Evolutionary conservation across 2,888 invertebrate genomes (phyloP).

Genomic region (Cosmopolites sordidus): DNA sequence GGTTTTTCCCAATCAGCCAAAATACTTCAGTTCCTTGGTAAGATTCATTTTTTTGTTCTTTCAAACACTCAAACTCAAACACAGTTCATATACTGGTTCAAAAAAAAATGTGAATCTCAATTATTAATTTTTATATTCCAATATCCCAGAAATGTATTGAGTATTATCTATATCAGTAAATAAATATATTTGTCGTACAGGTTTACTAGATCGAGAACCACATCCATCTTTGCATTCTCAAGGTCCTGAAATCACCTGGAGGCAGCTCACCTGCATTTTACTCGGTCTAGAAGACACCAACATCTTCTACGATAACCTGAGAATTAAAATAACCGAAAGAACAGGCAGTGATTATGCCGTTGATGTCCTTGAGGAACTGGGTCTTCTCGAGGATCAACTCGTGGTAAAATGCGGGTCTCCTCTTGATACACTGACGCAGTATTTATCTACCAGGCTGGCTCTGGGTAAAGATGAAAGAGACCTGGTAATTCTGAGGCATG

Average conservation of each 20-base stretch:
- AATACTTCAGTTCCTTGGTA: conserved; percentile 65
- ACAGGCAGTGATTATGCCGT: conserved; percentile 68
- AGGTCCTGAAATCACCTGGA: conserved; percentile 97
- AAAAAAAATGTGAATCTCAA: too few species aligned
- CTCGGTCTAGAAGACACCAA: conserved; percentile 78
- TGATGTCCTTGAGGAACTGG: conserved; percentile 78
- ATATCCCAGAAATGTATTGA: too few species aligned
- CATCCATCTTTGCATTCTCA: conserved; percentile 89
- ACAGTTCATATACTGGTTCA: too few species aligned
- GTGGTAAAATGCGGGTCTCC: conserved; percentile 83
- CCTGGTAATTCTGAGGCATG: conserved; percentile 89
- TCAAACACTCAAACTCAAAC: too few species aligned
- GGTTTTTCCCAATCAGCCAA: conserved; percentile 88
- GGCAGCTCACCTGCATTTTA: conserved; percentile 74
- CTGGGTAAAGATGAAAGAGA: conserved; percentile 84
- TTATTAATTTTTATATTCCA: too few species aligned
- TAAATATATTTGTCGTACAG: too few species aligned
- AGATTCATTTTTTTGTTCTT: too few species aligned
- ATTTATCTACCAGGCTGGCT: conserved; percentile 74
- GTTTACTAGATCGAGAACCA: conserved; percentile 79
- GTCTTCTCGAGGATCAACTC: conserved; percentile 77
- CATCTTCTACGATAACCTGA: conserved; percentile 91
- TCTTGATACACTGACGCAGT: conserved; percentile 88
- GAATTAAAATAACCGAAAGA: conserved; percentile 74
- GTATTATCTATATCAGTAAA: too few species aligned